Evolutionary conservation across 2,113 vertebrate species (phyloP), one percentile per base, ranked within the genome.

Genomic region (Salvator merianae): DNA sequence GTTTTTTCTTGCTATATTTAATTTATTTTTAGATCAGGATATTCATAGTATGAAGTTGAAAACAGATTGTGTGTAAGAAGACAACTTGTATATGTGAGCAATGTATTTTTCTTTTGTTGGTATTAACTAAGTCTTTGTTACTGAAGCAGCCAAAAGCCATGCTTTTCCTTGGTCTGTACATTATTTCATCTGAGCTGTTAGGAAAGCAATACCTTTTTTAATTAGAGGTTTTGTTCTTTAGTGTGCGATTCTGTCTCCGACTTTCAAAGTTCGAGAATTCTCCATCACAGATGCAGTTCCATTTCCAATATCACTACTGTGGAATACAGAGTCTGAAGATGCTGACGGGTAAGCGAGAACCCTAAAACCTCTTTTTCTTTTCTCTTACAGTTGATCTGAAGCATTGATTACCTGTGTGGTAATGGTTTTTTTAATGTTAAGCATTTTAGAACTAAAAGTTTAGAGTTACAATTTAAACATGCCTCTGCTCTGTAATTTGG

Each of bases 191-290:
- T 40, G 38, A 74, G 18, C 70, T 84, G 7, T 40, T 69, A 7
- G 18, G 53, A 40, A n/a, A 78, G 66, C 30, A 20, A 4, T 30
- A 4, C 14, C 34, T n/a, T 26, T 59, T 63, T 5, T 66, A 22
- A 68, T 30, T 69, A 28, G 22, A 34, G 26, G 47, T 91, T 88
- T n/a, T 87, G 53, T 89, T 93, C 79, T 80, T 86, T 94, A 32
- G 99, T 99, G 99, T 93, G 99, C 99, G 4, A 99, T 99, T 92
- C 92, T 99, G 88, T 99, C 99, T 1, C 98, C 99, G 73, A 98
- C 98, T 24, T 99, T 99, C 95, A 99, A 99, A 98, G 99, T 99
- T 89, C 95, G 98, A 81, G 99, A 99, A 86, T 99, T 99, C 92
- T 99, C 97, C 83, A 99, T 99, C 89, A 99, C 98, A 75, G 99